Evolutionary conservation across 2,113 vertebrate genomes (phyloP).

Genomic region (Equus przewalskii): DNA sequence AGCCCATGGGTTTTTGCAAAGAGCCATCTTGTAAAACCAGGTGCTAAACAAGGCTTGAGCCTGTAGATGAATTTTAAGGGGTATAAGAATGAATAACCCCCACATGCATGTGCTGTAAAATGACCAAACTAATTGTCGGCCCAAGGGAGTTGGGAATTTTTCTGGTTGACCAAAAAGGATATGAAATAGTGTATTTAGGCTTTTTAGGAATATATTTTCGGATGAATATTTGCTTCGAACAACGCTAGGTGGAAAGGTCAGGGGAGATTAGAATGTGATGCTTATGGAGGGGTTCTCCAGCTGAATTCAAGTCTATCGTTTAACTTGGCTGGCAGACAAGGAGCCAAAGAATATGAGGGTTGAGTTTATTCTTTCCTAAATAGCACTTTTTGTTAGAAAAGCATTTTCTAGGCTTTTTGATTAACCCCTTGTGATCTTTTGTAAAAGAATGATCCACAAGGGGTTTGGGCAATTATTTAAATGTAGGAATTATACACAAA

Average conservation of each 20-base stretch:
- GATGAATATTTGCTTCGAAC: slow-evolving; percentile 73
- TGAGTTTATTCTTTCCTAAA: slow-evolving; percentile 69
- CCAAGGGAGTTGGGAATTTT: neutral
- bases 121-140: neutral
- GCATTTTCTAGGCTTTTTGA: slow-evolving; percentile 17
- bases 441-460: neutral
- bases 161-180: slow-evolving; percentile 22
- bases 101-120: neutral
- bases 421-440: slow-evolving; percentile 66
- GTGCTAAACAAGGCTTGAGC: neutral
- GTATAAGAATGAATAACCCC: neutral
- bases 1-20: neutral
- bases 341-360: neutral
- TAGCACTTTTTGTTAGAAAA: slow-evolving; percentile 51
- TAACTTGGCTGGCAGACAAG: slow-evolving; percentile 65
- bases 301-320: slow-evolving; percentile 77
- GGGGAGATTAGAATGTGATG: slow-evolving; percentile 59
- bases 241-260: neutral
- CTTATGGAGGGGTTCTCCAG: slow-evolving; percentile 50
- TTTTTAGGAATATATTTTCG: slow-evolving; percentile 71
- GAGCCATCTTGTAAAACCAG: neutral
- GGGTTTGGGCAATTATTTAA: neutral
- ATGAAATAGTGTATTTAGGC: slow-evolving; percentile 61
- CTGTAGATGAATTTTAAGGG: neutral
- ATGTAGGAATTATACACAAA: neutral